These are phyloP conservation scores for Sandelia bainsii DNA, from an alignment of 2,797 vertebrate species.

Conservation along the genomic window DNA sequence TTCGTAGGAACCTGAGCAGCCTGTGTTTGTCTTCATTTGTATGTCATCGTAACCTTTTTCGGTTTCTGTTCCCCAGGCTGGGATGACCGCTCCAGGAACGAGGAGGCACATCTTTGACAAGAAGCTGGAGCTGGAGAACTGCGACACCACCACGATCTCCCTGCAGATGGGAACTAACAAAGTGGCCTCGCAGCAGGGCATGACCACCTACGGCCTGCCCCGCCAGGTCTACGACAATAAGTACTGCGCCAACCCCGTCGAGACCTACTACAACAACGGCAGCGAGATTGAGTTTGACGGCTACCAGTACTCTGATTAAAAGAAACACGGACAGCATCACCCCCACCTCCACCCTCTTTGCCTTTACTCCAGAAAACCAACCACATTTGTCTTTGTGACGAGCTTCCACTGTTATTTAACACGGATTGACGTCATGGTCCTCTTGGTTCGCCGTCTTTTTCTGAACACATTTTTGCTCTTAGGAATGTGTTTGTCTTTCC, in stretches of 20 bases:
- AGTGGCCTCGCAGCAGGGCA: constrained; percentile 93
- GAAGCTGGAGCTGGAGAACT: constrained; percentile 91
- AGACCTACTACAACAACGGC: constrained; percentile 79
- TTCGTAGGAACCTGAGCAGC: too few relatives aligned
- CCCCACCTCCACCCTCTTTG: constrained; percentile 14
- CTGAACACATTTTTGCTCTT: constrained; percentile 42
- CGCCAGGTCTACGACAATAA: constrained; percentile 96
- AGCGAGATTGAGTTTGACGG: constrained; percentile 85
- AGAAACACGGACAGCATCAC: background rate
- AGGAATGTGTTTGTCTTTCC: constrained; percentile 55
- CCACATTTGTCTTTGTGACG: constrained; percentile 49
- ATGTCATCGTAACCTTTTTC: background rate
- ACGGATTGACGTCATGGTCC: constrained; percentile 37
- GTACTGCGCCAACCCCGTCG: constrained; percentile 88
- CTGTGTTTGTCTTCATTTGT: too few relatives aligned
- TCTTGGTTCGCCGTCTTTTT: constrained; percentile 32
- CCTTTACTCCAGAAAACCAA: constrained; percentile 55
- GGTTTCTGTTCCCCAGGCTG: constrained; percentile 80
- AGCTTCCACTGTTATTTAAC: constrained; percentile 65
- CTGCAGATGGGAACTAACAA: constrained; percentile 98
- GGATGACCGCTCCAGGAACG: constrained; percentile 95
- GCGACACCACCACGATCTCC: constrained; percentile 90
- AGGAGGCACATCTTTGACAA: constrained; percentile 96
- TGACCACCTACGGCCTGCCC: constrained; percentile 93
- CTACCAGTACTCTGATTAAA: constrained; percentile 89